phyloP scores from a whole-genome alignment of 1,140 invertebrate genomes.

The Agrilus planipennis region DNA sequence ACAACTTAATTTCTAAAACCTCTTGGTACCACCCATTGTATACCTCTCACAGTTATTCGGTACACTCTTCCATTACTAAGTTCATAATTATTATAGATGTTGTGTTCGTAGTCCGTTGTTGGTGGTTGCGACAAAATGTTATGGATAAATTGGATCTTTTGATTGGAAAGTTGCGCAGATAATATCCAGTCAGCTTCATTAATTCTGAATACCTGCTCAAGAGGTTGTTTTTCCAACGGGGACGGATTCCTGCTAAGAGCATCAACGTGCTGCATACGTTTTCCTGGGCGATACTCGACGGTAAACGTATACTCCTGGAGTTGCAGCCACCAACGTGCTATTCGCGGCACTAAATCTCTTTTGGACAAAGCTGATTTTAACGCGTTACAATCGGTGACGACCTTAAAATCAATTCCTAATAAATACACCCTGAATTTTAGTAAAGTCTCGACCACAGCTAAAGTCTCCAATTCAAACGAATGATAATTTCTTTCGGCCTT shows the following conservation, averaged over 20 bases:
- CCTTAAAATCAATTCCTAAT: slow-evolving; percentile 4
- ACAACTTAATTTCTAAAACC: slow-evolving; percentile 23
- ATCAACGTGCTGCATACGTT: slow-evolving; percentile 29
- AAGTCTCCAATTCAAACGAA: slow-evolving; percentile 9
- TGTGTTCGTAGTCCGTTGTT: no score
- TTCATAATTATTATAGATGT: no score
- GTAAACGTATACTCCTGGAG: slow-evolving; percentile 6
- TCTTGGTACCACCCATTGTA: slow-evolving; percentile 6
- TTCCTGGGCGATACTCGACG: slow-evolving; percentile 23
- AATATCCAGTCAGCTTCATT: no score
- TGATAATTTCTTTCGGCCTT: slow-evolving; percentile 10
- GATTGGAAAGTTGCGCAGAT: neutral
- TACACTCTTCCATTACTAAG: no score
- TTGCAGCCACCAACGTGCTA: slow-evolving; percentile 6
- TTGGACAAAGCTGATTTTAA: slow-evolving; percentile 14
- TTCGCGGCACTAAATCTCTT: neutral
- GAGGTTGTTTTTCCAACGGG: no score
- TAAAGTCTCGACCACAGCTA: slow-evolving; percentile 9
- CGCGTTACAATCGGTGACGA: slow-evolving; percentile 9
- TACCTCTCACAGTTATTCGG: neutral
- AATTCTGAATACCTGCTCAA: no score
- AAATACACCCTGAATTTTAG: slow-evolving; percentile 13
- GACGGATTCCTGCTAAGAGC: slow-evolving; percentile 23
- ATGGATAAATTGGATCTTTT: neutral
- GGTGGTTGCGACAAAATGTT: no score